phyloP scores from a whole-genome alignment of 2,797 vertebrate genomes.

The Tenualosa ilisha region DNA sequence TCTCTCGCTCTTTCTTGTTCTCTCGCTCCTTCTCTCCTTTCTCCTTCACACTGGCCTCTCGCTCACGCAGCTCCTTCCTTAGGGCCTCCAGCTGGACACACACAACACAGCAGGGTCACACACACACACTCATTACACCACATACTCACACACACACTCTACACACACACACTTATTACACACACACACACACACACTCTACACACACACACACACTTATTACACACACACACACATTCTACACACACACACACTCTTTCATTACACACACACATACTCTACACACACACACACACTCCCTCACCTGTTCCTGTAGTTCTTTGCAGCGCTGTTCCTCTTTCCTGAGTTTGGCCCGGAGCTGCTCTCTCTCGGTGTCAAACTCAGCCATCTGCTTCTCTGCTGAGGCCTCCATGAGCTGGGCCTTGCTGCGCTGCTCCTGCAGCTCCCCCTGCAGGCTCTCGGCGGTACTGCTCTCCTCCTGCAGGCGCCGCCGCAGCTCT shows the following conservation, averaged over 20 bases:
- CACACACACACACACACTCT: too few relatives aligned
- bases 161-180: too few relatives aligned
- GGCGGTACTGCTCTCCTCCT: constrained; percentile 80
- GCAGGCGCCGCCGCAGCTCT: constrained; percentile 79
- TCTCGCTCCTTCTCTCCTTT: constrained; percentile 48
- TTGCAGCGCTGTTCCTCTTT: constrained; percentile 85
- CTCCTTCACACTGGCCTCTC: constrained; percentile 37
- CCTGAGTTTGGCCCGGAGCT: constrained; percentile 81
- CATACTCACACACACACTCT: too few relatives aligned
- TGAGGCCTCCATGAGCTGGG: constrained; percentile 81
- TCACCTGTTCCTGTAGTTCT: constrained; percentile 82
- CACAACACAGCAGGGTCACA: neutral
- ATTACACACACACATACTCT: neutral
- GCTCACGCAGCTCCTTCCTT: constrained; percentile 66
- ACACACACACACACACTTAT: neutral
- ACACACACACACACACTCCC: neutral
- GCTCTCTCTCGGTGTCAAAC: constrained; percentile 86
- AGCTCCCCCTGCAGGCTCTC: constrained; percentile 80
- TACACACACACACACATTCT: too few relatives aligned
- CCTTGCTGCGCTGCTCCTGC: constrained; percentile 77
- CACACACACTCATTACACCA: neutral
- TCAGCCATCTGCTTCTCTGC: constrained; percentile 86
- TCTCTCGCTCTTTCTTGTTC: constrained; percentile 36
- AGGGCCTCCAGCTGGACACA: neutral
- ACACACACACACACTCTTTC: neutral